A percentile compares a stretch with the other conserved stretches of the same genome.
These are phyloP conservation scores for Brachystomella parvula DNA, from an alignment of 1,140 invertebrate species.

Conservation along the genomic window DNA sequence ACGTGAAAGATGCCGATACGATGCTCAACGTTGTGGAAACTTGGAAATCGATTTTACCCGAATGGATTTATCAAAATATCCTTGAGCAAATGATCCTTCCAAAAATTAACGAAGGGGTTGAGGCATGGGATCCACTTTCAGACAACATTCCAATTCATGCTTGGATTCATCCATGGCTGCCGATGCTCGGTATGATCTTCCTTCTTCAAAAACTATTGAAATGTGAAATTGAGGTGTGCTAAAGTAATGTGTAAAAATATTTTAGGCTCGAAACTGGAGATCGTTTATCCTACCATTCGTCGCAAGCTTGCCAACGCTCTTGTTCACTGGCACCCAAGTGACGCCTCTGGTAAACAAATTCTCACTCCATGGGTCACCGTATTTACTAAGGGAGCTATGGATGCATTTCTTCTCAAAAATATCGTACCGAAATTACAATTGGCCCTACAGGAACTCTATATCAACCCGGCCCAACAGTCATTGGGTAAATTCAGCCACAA, in stretches of 20 bases:
- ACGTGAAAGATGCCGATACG: slow-evolving; percentile 57
- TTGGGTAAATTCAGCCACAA: slow-evolving; percentile 48
- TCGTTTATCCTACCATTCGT: slow-evolving; percentile 84
- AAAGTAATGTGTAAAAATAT: too few relatives aligned
- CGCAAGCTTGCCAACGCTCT: slow-evolving; percentile 76
- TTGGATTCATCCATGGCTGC: slow-evolving; percentile 95
- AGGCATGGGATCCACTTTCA: slow-evolving; percentile 87
- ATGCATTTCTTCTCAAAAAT: slow-evolving; percentile 76
- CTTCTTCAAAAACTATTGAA: too few relatives aligned
- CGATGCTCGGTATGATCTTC: slow-evolving; percentile 61
- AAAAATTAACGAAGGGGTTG: slow-evolving; percentile 66
- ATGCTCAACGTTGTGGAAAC: slow-evolving; percentile 70
- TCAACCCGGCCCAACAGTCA: slow-evolving; percentile 79
- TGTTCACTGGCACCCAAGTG: slow-evolving; percentile 82
- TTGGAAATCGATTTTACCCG: slow-evolving; percentile 72
- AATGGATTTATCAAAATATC: slow-evolving; percentile 74
- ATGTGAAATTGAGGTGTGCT: too few relatives aligned
- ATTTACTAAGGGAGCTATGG: slow-evolving; percentile 70
- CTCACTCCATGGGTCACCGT: slow-evolving; percentile 85
- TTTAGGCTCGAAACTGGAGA: slow-evolving; percentile 57
- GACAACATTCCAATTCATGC: slow-evolving; percentile 89
- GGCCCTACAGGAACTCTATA: slow-evolving; percentile 61
- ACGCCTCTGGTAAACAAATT: slow-evolving; percentile 83
- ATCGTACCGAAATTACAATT: slow-evolving; percentile 82
- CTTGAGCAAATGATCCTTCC: slow-evolving; percentile 74